Conservation (phyloP, 92 coral and sea anemone species). For the Pocillopora grandis region DNA sequence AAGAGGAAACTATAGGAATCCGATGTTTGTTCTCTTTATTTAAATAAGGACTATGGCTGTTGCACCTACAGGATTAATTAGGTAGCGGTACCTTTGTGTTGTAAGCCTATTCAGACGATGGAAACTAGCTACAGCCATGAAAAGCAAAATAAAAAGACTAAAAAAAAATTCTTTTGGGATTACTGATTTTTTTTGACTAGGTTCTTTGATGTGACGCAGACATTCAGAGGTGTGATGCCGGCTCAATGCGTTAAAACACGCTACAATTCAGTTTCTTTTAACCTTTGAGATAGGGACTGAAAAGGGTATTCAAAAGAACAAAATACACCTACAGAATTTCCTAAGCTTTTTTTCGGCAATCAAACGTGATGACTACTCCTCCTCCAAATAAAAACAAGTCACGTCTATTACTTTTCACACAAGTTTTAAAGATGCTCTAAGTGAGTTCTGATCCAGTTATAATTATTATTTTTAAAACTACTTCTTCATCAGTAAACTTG, state of each 20-base stretch:
- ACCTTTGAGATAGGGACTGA: background rate
- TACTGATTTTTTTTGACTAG: background rate
- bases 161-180: conserved; percentile 4
- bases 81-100: conserved; percentile 34
- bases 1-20: conserved; percentile 20
- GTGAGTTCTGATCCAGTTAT: too few species aligned
- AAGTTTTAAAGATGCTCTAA: too few species aligned
- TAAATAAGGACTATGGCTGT: conserved; percentile 20
- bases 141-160: conserved; percentile 5
- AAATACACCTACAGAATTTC: background rate
- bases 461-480: too few species aligned
- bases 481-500: too few species aligned
- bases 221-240: background rate
- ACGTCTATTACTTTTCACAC: background rate
- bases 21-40: conserved; percentile 18
- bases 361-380: background rate
- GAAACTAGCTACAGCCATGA: background rate
- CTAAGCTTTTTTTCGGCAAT: background rate
- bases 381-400: background rate
- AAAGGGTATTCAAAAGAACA: background rate
- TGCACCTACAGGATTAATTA: conserved; percentile 34
- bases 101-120: background rate
- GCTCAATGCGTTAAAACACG: too few species aligned
- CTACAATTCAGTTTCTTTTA: too few species aligned
- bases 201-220: conserved; percentile 1